A percentile compares a stretch with the other conserved stretches of the same genome.
phyloP scores from a whole-genome alignment of 2,797 vertebrate species.

The Argentina silus region DNA sequence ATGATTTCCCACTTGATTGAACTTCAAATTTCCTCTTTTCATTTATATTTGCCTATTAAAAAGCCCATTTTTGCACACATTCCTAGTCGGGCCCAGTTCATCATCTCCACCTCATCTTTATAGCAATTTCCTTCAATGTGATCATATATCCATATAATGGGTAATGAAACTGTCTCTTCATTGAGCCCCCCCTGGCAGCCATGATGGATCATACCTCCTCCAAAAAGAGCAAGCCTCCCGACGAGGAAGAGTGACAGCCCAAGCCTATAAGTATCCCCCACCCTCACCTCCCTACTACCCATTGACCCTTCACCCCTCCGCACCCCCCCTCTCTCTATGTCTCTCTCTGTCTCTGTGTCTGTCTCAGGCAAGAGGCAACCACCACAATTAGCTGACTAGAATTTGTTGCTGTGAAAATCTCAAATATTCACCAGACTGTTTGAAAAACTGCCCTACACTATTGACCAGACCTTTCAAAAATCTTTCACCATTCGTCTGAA shows the following conservation, averaged over 20 bases:
- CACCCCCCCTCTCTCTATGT: neutral
- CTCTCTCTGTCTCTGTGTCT: neutral
- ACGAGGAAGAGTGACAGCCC: neutral
- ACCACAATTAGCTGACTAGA: too few species aligned
- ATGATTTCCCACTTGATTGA: conserved; percentile 35
- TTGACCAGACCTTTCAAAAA: too few species aligned
- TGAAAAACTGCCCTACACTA: too few species aligned
- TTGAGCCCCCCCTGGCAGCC: conserved; percentile 18
- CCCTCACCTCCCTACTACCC: neutral
- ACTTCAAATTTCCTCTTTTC: conserved; percentile 19
- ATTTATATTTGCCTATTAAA: conserved; percentile 35
- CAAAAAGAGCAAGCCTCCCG: neutral
- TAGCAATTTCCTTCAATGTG: conserved; percentile 48
- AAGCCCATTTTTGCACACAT: conserved; percentile 27
- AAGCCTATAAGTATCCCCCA: neutral
- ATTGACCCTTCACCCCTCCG: neutral
- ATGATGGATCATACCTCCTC: conserved; percentile 42
- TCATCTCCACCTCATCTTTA: conserved; percentile 41
- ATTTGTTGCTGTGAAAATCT: too few species aligned
- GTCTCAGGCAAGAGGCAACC: neutral
- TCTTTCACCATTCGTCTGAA: too few species aligned
- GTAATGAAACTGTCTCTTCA: conserved; percentile 47
- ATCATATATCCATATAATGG: conserved; percentile 56
- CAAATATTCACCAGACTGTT: too few species aligned
- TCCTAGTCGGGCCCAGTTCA: conserved; percentile 31